Percentiles rank a stretch among this genome's conserved stretches.
Conservation (phyloP, 37 sponge, comb jelly and placozoan species). For the Beroe forskalii region DNA sequence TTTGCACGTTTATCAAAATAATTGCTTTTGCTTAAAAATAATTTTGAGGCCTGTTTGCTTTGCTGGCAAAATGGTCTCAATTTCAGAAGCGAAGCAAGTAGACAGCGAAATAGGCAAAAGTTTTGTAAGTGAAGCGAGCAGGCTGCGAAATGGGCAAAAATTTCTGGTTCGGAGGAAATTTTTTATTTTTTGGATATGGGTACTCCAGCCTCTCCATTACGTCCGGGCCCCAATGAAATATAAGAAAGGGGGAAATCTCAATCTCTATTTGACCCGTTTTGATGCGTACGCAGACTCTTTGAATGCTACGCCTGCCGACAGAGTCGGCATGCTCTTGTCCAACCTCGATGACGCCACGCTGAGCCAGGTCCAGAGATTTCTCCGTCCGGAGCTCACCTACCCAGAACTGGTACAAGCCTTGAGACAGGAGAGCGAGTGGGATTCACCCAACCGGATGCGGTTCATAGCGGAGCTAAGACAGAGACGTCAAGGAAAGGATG, state of each 20-base stretch:
- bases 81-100: too few species aligned
- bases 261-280: background rate
- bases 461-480: background rate
- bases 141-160: too few species aligned
- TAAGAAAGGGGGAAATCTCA: background rate
- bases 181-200: too few species aligned
- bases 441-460: background rate
- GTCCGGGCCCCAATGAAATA: background rate
- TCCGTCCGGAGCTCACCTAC: background rate
- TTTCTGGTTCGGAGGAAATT: too few species aligned
- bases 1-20: too few species aligned
- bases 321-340: background rate
- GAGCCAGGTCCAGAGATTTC: background rate
- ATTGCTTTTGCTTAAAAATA: too few species aligned
- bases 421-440: background rate
- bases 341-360: background rate
- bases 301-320: background rate
- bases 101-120: too few species aligned
- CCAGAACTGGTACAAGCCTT: background rate
- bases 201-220: background rate
- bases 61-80: too few species aligned
- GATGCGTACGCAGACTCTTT: background rate
- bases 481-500: background rate
- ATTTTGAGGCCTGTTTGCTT: too few species aligned
- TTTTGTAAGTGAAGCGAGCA: too few species aligned